Base-by-base conservation (phyloP, 2,797 vertebrate genomes). In the Galago senegalensis region DNA sequence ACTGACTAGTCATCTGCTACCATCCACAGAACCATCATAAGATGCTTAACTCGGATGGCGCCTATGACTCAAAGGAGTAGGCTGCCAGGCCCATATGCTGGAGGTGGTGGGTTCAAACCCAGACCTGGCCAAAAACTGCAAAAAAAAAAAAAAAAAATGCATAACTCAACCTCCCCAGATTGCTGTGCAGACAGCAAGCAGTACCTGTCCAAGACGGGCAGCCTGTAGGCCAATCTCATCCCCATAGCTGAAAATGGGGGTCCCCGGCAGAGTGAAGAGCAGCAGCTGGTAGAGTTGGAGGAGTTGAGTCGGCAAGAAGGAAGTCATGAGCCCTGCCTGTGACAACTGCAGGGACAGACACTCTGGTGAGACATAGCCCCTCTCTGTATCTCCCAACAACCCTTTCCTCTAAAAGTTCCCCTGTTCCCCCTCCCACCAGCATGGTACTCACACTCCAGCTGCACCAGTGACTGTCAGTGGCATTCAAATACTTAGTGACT, bases 231-330 rank as follows among this genome's bases (percentile, higher is more conserved):
- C 99, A 3, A 99, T 99, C 97, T 99, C 99, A 17, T 99, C 99
- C 8, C 99, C 99, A 1, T 99, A 99, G 53, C 97, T 99, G 65
- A 99, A 99, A 85, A 99, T 98, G 0, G 99, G 99, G 0, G 99
- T 99, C 53, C 99, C 99, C 0, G 99, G 99, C 89, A 99, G 95
- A 1, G 99, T 99, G 96, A 99, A 99, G 20, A 99, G 94, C 79
- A 99, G 98, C 67, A 99, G 98, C 49, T 99, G 99, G 97, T 99
- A 99, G 1, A 99, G 98, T 0, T 97, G 98, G 27, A 98, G 95
- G 21, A 99, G 97, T 0, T 76, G 96, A 0, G 96, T 65, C 0
- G 86, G 96, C 95, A 97, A 2, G 0, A 89, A 86, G 92, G 65
- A 98, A 0, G 98, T 97, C 97, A 99, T 83, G 37, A 98, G 98